Percentiles rank a stretch among this genome's conserved stretches.
These are phyloP conservation scores for Peucedramus taeniatus DNA, from an alignment of 2,113 vertebrate genomes.

Conservation along the genomic window DNA sequence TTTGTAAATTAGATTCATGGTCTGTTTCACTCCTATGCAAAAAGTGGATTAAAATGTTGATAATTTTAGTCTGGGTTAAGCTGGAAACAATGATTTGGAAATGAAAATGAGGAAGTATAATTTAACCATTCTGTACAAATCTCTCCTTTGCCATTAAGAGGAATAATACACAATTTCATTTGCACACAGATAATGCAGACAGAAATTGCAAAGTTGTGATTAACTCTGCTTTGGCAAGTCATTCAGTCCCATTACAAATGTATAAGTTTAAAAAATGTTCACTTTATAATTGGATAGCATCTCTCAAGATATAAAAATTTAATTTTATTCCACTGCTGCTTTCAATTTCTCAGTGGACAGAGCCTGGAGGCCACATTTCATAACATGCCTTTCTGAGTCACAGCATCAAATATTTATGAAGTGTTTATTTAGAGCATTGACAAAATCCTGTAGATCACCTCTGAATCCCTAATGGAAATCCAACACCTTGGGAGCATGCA, in stretches of 20 bases:
- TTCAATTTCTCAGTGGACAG: constrained; percentile 68
- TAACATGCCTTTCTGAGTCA: constrained; percentile 52
- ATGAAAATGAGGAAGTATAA: constrained; percentile 54
- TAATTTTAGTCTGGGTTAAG: constrained; percentile 51
- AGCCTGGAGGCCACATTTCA: constrained; percentile 66
- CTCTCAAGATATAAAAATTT: constrained; percentile 68
- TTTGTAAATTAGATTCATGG: constrained; percentile 67
- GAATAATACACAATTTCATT: constrained; percentile 58
- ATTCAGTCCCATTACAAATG: constrained; percentile 59
- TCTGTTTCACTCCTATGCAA: constrained; percentile 53
- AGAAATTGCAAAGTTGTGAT: constrained; percentile 58
- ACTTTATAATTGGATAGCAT: constrained; percentile 69
- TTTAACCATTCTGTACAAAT: constrained; percentile 55
- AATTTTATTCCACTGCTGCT: constrained; percentile 61
- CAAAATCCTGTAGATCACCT: constrained; percentile 62
- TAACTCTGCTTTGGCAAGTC: constrained; percentile 55
- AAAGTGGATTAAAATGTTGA: constrained; percentile 68
- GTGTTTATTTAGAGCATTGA: constrained; percentile 70
- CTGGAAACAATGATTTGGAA: constrained; percentile 56
- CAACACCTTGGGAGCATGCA: constrained; percentile 10
- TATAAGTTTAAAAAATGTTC: constrained; percentile 60
- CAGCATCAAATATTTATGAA: constrained; percentile 68
- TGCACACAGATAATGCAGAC: constrained; percentile 39
- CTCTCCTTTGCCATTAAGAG: constrained; percentile 40
- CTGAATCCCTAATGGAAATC: constrained; percentile 43